Evolutionary conservation across 2,888 invertebrate genomes (phyloP).

Genomic region (Lepidochitona cinerea): DNA sequence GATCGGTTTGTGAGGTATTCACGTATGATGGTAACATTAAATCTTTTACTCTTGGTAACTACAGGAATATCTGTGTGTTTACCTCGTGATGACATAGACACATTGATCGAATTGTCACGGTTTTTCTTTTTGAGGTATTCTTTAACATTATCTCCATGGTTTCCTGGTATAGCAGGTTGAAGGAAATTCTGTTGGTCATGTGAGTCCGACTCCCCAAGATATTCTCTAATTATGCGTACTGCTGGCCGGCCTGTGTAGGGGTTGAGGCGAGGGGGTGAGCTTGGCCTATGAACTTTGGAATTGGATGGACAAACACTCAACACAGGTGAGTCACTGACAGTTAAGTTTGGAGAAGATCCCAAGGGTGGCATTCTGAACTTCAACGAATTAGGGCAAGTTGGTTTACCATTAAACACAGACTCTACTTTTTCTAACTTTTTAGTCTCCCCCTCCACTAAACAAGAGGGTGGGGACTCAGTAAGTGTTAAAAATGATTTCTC

Average conservation of each 20-base stretch:
- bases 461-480: neutral
- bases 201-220: neutral
- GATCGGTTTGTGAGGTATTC: neutral
- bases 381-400: neutral
- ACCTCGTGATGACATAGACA: neutral
- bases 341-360: neutral
- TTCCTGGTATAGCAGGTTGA: neutral
- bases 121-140: neutral
- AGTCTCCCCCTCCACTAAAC: neutral
- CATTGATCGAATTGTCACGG: neutral
- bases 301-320: too few species aligned
- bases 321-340: neutral
- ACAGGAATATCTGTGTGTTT: neutral
- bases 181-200: neutral
- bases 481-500: neutral
- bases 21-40: neutral
- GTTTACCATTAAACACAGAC: neutral
- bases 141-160: neutral
- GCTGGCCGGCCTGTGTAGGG: neutral
- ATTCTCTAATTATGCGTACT: neutral
- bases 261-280: neutral
- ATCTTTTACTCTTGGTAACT: neutral
- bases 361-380: neutral
- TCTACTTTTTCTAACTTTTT: neutral
- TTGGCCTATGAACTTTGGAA: neutral